phyloP scores from a whole-genome alignment of 2,888 invertebrate species.

The Camponotus fellah region DNA sequence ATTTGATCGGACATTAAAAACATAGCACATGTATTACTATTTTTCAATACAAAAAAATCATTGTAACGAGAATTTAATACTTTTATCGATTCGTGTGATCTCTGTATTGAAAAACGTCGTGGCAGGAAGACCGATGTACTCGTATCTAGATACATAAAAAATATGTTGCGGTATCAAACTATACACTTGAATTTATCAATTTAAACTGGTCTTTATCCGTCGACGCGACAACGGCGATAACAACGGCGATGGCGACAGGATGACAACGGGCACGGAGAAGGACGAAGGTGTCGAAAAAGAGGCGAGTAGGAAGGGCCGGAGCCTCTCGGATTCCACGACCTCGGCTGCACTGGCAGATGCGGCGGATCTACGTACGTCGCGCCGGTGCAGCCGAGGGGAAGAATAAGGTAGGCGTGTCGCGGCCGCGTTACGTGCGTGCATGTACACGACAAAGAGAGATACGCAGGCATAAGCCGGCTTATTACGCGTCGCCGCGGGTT shows the following conservation, averaged over 20 bases:
- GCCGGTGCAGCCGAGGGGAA: conserved; percentile 61
- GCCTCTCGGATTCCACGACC: conserved; percentile 55
- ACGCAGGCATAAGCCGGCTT: conserved; percentile 75
- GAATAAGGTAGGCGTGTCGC: conserved; percentile 77
- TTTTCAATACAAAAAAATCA: not conserved
- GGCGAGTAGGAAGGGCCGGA: conserved; percentile 40
- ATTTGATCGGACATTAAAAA: not conserved
- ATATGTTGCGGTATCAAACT: not conserved
- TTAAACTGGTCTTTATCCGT: not conserved
- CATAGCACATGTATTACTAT: not conserved
- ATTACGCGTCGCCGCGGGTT: conserved; percentile 76
- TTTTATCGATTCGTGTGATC: conserved; percentile 9
- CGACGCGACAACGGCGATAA: not conserved
- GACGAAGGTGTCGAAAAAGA: conserved; percentile 52
- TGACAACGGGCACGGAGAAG: not conserved
- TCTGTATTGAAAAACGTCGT: not conserved
- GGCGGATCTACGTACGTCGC: conserved; percentile 54
- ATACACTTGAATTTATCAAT: conserved; percentile 23
- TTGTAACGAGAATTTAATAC: not conserved
- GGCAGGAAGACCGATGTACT: not conserved
- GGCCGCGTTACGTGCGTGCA: conserved; percentile 72
- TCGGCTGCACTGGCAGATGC: conserved; percentile 64
- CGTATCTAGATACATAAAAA: not conserved
- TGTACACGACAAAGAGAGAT: conserved; percentile 73
- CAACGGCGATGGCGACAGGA: conserved; percentile 3